Evolutionary conservation across 2,888 invertebrate genomes (phyloP), one percentile per base, ranked within the genome.

Genomic region (Drosophila testacea): DNA sequence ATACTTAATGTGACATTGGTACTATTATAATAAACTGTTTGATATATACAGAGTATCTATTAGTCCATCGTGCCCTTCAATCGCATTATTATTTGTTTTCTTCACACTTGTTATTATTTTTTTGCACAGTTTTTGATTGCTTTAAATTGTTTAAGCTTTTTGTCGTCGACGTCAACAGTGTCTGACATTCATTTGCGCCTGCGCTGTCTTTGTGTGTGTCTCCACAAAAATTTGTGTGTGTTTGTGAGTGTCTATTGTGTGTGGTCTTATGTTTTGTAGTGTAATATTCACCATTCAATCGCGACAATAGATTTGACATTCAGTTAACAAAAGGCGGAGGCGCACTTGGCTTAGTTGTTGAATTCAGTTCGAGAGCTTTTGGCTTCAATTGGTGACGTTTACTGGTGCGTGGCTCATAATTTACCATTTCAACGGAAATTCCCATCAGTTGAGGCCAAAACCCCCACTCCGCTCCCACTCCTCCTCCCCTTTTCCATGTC

Each of bases 221-320:
- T 54, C 10, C n/a, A 27, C 9, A 7, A 16, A 16, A 11, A 5
- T 28, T 38, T 54, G 39, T 68, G 41, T 52, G 55, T 54, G 32
- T 57, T 47, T 66, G 16, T 54, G 42, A 36, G 28, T 27, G 32
- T 44, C 22, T 34, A 3, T 32, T 6, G 7, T 32, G 28, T 22
- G 10, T 16, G 11, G 30, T 54, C 16, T 54, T 10, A 11, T 44
- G 55, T 44, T 34, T 34, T 56, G 4, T 46, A 16, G 30, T 41
- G 57, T 56, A 51, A 47, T 59, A 59, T 54, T 57, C 62, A 67
- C 55, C 56, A 69, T 76, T 85, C 73, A 83, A 83, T 76, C 76
- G 73, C 65, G 59, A 65, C 73, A 85, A 88, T 84, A 83, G 87
- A 84, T 89, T 89, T 84, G 89, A 83, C 83, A 89, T 89, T 84